Percentiles rank a stretch among this genome's conserved stretches.
These are phyloP conservation scores for Pogonomyrmex californicus DNA, from an alignment of 1,140 invertebrate species.

Conservation along the genomic window DNA sequence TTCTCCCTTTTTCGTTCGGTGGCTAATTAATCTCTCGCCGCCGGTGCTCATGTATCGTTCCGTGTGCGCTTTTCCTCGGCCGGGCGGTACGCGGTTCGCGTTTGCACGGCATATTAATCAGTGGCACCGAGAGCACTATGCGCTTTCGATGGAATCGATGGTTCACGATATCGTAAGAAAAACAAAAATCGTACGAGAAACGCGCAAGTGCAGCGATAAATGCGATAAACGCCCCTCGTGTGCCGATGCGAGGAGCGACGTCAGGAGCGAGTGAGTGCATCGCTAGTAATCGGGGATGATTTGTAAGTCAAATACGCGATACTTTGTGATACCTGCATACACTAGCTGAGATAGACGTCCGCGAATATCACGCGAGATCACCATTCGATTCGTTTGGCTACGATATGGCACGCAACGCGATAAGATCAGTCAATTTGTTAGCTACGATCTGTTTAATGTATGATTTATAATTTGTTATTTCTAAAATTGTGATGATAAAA, in stretches of 20 bases:
- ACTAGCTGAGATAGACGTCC: not conserved
- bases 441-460: not conserved
- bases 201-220: constrained; percentile 18
- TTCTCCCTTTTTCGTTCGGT: constrained; percentile 59
- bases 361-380: constrained; percentile 34
- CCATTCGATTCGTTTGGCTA: not conserved
- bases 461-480: constrained; percentile 8
- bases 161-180: not conserved
- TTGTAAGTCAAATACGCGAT: constrained; percentile 49
- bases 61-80: constrained; percentile 52
- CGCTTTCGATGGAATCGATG: constrained; percentile 48
- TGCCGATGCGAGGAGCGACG: not conserved
- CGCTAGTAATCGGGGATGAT: constrained; percentile 42
- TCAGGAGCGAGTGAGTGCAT: constrained; percentile 15
- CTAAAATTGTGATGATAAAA: not conserved
- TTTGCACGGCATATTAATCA: constrained; percentile 64
- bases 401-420: constrained; percentile 41
- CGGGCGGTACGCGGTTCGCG: constrained; percentile 37
- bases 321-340: constrained; percentile 10
- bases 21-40: constrained; percentile 70
- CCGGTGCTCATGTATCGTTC: constrained; percentile 60
- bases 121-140: not conserved
- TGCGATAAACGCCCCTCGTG: constrained; percentile 28
- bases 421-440: constrained; percentile 31
- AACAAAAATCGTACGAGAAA: not conserved